Percentiles rank a stretch among this genome's conserved stretches.
phyloP scores from a whole-genome alignment of 2,888 invertebrate species.

The Diachrysia chrysitis region DNA sequence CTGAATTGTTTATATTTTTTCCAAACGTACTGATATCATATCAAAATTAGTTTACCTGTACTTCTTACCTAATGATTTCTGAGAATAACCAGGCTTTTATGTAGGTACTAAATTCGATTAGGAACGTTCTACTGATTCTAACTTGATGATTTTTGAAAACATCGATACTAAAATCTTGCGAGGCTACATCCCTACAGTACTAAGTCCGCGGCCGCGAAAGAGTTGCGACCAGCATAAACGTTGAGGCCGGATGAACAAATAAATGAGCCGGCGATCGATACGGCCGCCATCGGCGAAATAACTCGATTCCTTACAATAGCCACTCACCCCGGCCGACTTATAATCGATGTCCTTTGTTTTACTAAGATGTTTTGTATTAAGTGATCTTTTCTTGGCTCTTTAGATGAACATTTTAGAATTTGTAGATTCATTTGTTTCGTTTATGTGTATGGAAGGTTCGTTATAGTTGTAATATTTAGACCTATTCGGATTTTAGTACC shows the following conservation, averaged over 20 bases:
- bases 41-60: too few species aligned
- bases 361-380: slow-evolving; percentile 45
- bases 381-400: slow-evolving; percentile 31
- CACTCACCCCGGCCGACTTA: slow-evolving; percentile 64
- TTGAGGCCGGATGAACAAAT: slow-evolving; percentile 87
- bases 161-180: background rate
- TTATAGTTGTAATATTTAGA: background rate
- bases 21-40: too few species aligned
- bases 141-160: too few species aligned
- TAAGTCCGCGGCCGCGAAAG: slow-evolving; percentile 76
- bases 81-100: too few species aligned
- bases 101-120: too few species aligned
- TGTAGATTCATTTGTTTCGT: slow-evolving; percentile 5
- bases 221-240: slow-evolving; percentile 84
- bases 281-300: slow-evolving; percentile 60
- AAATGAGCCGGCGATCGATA: slow-evolving; percentile 83
- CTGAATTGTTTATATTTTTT: too few species aligned
- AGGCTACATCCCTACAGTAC: slow-evolving; percentile 60
- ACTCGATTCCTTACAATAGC: slow-evolving; percentile 70
- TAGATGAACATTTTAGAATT: slow-evolving; percentile 25
- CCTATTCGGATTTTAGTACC: background rate
- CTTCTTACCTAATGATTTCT: too few species aligned
- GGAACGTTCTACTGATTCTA: too few species aligned
- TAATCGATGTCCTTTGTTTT: slow-evolving; percentile 67
- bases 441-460: background rate